Percentiles rank a stretch among this genome's conserved stretches.
Conservation (phyloP, 2,888 invertebrate species). For the Pandemis cinnamomeana region DNA sequence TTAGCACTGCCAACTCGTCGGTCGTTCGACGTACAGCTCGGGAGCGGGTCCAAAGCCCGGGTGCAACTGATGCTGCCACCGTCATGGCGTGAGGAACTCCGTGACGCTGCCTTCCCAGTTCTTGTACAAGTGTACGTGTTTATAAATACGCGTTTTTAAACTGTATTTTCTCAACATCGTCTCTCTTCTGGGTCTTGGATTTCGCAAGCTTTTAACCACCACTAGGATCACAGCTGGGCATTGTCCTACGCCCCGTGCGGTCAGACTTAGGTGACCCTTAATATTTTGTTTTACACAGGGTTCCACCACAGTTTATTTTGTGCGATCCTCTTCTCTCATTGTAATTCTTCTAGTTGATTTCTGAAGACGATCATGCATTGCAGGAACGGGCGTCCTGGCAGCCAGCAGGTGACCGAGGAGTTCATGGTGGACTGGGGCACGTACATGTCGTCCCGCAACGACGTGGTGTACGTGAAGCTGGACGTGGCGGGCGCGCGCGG, state of each 20-base stretch:
- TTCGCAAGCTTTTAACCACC: too few species aligned
- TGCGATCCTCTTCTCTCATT: too few species aligned
- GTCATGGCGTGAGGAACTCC: slow-evolving; percentile 92
- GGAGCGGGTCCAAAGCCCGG: slow-evolving; percentile 94
- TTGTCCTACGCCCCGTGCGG: too few species aligned
- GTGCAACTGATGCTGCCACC: slow-evolving; percentile 95
- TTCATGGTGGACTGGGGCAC: slow-evolving; percentile 96
- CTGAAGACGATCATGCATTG: not conserved
- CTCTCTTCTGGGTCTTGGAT: too few species aligned
- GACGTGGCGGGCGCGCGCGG: slow-evolving; percentile 95
- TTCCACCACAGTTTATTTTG: too few species aligned
- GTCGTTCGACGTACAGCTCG: slow-evolving; percentile 93
- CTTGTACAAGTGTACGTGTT: slow-evolving; percentile 92
- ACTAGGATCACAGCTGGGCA: too few species aligned
- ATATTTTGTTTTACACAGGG: too few species aligned
- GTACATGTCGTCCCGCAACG: slow-evolving; percentile 95
- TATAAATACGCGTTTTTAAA: not conserved
- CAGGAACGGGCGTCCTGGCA: slow-evolving; percentile 96
- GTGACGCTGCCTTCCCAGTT: slow-evolving; percentile 94
- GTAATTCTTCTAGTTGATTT: not conserved
- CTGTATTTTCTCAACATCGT: too few species aligned
- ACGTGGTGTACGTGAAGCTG: slow-evolving; percentile 95
- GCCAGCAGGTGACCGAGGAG: slow-evolving; percentile 94
- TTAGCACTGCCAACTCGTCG: slow-evolving; percentile 92
- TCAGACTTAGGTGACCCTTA: too few species aligned